Percentiles rank a stretch among this genome's conserved stretches.
These are phyloP conservation scores for Helicolenus hilgendorfi DNA, from an alignment of 2,797 vertebrate species.

Conservation along the genomic window DNA sequence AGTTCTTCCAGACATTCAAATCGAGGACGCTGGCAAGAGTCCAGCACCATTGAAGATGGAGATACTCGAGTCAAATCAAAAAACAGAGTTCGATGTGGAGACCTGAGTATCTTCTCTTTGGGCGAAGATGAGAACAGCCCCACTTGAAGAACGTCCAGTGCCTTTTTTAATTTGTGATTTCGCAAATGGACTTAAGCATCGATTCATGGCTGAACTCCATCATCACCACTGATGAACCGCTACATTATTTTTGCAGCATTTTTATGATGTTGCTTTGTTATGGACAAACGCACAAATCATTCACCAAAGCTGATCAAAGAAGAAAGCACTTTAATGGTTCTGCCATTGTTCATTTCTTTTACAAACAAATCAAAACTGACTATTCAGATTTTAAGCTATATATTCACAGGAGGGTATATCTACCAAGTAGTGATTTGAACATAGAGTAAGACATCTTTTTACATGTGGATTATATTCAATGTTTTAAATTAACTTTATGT, in stretches of 20 bases:
- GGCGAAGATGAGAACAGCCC: constrained; percentile 81
- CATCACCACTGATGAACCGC: background rate
- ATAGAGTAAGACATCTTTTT: background rate
- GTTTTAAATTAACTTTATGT: constrained; percentile 19
- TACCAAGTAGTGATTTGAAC: constrained; percentile 23
- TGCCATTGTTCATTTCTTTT: constrained; percentile 34
- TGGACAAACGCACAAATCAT: constrained; percentile 9
- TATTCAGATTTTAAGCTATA: constrained; percentile 38
- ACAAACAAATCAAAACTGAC: constrained; percentile 27
- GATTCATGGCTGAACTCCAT: constrained; percentile 16
- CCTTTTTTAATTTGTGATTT: background rate
- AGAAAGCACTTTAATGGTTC: constrained; percentile 81
- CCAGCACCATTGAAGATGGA: constrained; percentile 52
- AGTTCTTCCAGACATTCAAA: constrained; percentile 79
- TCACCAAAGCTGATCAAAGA: constrained; percentile 60
- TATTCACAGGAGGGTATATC: constrained; percentile 1
- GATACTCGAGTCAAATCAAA: constrained; percentile 65
- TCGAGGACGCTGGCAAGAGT: constrained; percentile 77
- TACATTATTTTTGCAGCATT: background rate
- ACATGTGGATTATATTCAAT: constrained; percentile 6
- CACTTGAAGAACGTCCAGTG: constrained; percentile 58
- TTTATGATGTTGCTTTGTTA: constrained; percentile 3
- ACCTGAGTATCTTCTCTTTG: constrained; percentile 83
- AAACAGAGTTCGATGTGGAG: constrained; percentile 47
- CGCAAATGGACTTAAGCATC: background rate